Base-by-base conservation (phyloP, 1,140 invertebrate genomes). In the Antheraea mylitta region DNA sequence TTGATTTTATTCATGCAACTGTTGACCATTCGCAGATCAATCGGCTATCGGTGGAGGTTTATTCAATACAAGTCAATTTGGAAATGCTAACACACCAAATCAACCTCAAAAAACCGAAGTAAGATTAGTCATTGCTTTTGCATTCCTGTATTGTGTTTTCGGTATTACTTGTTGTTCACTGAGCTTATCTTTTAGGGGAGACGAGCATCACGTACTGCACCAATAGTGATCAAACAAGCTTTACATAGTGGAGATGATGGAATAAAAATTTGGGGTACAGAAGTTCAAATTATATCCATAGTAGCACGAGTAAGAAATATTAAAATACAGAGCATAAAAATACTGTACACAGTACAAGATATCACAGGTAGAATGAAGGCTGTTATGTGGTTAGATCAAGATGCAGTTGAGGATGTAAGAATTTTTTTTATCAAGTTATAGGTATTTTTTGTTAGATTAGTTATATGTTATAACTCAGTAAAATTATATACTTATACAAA, bases 271-370 rank as follows among this genome's bases (percentile, higher is more conserved):
- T 94, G 92, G 89, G 92, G 93, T 42, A 91, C 92, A 64, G 89
- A 91, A 68, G 89, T 90, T 68, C 92, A 93, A 81, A 93, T 94
- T 68, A 86, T 94, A 0, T 92, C 83, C 22, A 79, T 96, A 69
- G 93, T 95, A 45, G 95, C 94, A 9, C 83, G 94, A 64, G 85
- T 96, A 3, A 87, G 87, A 67, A 91, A 93, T 66, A 93, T 94
- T 67, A 92, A 94, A 64, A 87, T 94, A 7, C 92, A 94, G 64
- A 94, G 94, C 48, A 94, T 94, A 10, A 95, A 95, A 91, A 93
- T 94, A 4, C 93, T 93, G 18, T 95, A 95, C 73, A 91, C 85
- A 18, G 93, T 96, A 73, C 93, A 95, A 84, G 95, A 95, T 84
- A 92, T 94, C 61, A 95, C 94, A n/a, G 95, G 94, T 7, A 80